Evolutionary conservation across 1,140 invertebrate genomes (phyloP), one percentile per base, ranked within the genome.

Genomic region (Drosophila repleta): DNA sequence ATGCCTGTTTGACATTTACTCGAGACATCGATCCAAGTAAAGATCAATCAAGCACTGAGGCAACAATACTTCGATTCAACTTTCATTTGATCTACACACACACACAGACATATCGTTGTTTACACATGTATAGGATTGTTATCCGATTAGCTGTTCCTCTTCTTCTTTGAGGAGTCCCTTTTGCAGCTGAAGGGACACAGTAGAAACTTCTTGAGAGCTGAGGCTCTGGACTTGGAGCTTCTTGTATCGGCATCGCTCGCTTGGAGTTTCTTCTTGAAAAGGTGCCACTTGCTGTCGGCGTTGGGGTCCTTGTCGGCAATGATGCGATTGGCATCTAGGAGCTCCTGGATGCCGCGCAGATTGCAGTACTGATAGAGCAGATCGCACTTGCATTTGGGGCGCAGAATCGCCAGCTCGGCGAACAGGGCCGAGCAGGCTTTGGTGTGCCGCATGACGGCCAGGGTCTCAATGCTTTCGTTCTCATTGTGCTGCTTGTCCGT

Each of bases 401-500:
- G 26, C 2, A 76, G 29, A 1, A n/a, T 1, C 0, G 62, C 29
- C 8, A 79, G 11, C 41, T 79, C 69, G 1, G 10, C 43, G 5
- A 79, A 11, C 1, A 79, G 18, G 0, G 13, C 2, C 4, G 69
- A 60, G 20, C 64, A 73, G 13, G 52, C 17, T 32, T 79, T 79
- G 8, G 18, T 15, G n/a, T 74, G 65, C 0, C 21, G 43, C 1
- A 43, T 6, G 7, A 76, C 55, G 10, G n/a, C 7, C 0, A 20
- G 4, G 15, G 67, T 43, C 4, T 32, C 7, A 0, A 79, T 73
- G 26, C 5, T n/a, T 43, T 79, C 76, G 21, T 79, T 79, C 43
- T 72, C 57, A 41, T 11, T 20, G 5, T 45, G 15, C 3, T 60
- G 39, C 0, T 43, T 29, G 4, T 79, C 74, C 18, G 10, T 7